Evolutionary conservation across 2,888 invertebrate genomes (phyloP).

Genomic region (Tiliacea citrago): DNA sequence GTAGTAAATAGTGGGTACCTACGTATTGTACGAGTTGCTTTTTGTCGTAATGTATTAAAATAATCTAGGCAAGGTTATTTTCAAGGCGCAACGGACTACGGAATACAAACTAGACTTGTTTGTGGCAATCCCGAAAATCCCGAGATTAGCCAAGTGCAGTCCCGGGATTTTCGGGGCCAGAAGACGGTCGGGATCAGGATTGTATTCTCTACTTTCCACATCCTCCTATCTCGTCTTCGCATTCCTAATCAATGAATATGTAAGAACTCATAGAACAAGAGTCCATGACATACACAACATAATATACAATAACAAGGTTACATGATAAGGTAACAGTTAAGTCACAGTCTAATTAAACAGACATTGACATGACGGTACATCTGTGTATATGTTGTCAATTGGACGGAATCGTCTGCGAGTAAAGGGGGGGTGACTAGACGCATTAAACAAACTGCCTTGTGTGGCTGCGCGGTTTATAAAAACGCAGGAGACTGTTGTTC

Average conservation of each 20-base stretch:
- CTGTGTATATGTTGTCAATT: slow-evolving; percentile 20
- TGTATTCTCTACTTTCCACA: no score
- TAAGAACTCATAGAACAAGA: slow-evolving; percentile 24
- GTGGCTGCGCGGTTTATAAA: slow-evolving; percentile 46
- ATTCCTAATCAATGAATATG: slow-evolving; percentile 3
- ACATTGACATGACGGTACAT: not conserved
- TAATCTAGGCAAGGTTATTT: no score
- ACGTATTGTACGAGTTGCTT: no score
- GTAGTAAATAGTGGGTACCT: no score
- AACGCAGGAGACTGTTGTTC: slow-evolving; percentile 38
- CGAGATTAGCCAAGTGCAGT: no score
- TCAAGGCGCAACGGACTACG: no score
- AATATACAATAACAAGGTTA: slow-evolving; percentile 18
- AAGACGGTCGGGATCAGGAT: no score
- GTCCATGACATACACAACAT: slow-evolving; percentile 11
- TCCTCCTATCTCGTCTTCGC: not conserved
- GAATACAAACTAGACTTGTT: no score
- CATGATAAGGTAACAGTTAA: slow-evolving; percentile 53
- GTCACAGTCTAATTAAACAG: slow-evolving; percentile 59
- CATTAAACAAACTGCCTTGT: slow-evolving; percentile 69
- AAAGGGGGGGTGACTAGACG: slow-evolving; percentile 73
- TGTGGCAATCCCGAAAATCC: no score
- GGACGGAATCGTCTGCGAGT: slow-evolving; percentile 51
- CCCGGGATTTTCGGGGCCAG: no score
- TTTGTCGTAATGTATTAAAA: no score